Evolutionary conservation across 2,113 vertebrate genomes (phyloP).

Genomic region (Clarias batrachus): DNA sequence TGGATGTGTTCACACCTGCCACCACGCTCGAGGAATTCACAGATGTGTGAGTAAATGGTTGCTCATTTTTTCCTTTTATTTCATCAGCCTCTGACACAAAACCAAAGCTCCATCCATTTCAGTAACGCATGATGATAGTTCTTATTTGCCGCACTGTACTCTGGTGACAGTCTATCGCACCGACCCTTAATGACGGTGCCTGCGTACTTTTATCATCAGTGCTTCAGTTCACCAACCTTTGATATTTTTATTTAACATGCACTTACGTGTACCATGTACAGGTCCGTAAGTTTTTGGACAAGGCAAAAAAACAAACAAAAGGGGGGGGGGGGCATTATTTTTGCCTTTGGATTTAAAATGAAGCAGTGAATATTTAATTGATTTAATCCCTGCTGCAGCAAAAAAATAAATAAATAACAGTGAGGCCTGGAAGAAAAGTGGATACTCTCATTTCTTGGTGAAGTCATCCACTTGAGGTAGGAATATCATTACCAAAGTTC

Average conservation of each 20-base stretch:
- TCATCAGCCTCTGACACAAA: background rate
- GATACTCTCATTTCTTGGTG: too few species aligned
- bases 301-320: background rate
- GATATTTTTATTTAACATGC: background rate
- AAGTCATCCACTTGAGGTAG: too few species aligned
- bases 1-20: slow-evolving; percentile 93
- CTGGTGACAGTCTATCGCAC: background rate
- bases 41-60: slow-evolving; percentile 88
- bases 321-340: too few species aligned
- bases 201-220: background rate
- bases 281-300: background rate
- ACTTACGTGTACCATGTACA: background rate
- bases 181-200: background rate
- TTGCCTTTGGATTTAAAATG: too few species aligned
- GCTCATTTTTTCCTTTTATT: background rate
- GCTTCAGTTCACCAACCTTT: background rate
- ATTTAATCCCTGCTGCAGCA: too few species aligned
- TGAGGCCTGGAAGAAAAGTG: too few species aligned
- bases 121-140: background rate
- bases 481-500: too few species aligned
- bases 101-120: background rate
- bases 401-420: too few species aligned
- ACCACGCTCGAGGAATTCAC: slow-evolving; percentile 90
- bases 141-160: background rate
- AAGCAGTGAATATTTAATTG: too few species aligned